phyloP scores from a whole-genome alignment of 2,888 invertebrate genomes.

The Linnaemya vulpina region DNA sequence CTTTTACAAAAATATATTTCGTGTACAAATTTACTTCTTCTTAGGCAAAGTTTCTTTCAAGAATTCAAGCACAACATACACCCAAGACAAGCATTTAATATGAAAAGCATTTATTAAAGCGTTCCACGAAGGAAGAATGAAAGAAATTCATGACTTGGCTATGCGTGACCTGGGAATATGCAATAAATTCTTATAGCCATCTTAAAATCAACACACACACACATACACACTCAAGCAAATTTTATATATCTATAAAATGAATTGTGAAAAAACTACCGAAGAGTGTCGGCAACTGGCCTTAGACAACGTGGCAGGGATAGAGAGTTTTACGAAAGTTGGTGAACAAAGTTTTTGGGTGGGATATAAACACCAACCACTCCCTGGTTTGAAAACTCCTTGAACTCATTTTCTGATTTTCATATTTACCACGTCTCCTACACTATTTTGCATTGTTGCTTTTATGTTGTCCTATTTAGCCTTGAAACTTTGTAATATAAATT shows the following conservation, averaged over 20 bases:
- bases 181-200: slow-evolving; percentile 75
- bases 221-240: background rate
- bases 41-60: slow-evolving; percentile 10
- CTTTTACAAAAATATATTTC: slow-evolving; percentile 12
- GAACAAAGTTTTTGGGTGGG: slow-evolving; percentile 3
- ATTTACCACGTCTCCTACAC: background rate
- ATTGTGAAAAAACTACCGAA: background rate
- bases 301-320: slow-evolving; percentile 30
- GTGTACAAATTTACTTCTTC: slow-evolving; percentile 26
- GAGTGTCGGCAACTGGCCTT: slow-evolving; percentile 25
- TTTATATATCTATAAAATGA: slow-evolving; percentile 1
- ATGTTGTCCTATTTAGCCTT: slow-evolving; percentile 51
- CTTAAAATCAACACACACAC: slow-evolving; percentile 41
- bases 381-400: background rate
- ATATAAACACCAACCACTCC: background rate
- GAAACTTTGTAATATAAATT: slow-evolving; percentile 36
- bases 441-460: slow-evolving; percentile 1
- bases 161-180: slow-evolving; percentile 78
- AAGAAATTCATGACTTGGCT: slow-evolving; percentile 64
- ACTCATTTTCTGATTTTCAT: background rate
- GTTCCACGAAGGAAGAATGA: slow-evolving; percentile 18
- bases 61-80: slow-evolving; percentile 3
- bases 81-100: slow-evolving; percentile 20
- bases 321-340: background rate
- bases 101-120: slow-evolving; percentile 50